Percentiles rank a stretch among this genome's conserved stretches.
These are phyloP conservation scores for Pilophorus perplexus DNA, from an alignment of 2,888 invertebrate genomes.

Conservation along the genomic window DNA sequence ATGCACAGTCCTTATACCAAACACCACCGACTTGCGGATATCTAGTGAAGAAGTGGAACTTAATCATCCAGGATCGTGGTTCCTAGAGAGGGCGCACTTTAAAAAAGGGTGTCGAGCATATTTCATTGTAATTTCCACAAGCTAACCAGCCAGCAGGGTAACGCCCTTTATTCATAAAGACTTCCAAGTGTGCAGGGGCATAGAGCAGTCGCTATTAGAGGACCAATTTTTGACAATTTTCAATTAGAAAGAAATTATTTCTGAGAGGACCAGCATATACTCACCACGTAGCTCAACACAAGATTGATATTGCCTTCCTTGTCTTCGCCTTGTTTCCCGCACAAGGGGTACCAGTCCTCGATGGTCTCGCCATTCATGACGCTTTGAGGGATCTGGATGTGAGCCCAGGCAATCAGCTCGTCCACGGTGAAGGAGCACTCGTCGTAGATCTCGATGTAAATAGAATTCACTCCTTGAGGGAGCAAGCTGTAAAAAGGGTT, in stretches of 20 bases:
- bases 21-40: no score
- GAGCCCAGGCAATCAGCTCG: constrained; percentile 91
- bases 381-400: constrained; percentile 79
- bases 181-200: no score
- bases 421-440: constrained; percentile 96
- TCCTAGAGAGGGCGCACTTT: no score
- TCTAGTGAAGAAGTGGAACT: no score
- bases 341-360: constrained; percentile 92
- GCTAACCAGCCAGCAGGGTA: no score
- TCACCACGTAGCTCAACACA: constrained; percentile 75
- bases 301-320: constrained; percentile 91
- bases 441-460: constrained; percentile 93
- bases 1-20: no score
- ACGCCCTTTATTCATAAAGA: no score
- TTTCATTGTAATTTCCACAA: no score
- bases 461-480: constrained; percentile 81
- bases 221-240: not conserved
- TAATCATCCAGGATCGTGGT: no score
- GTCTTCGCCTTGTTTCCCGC: constrained; percentile 92
- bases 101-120: no score
- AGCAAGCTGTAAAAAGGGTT: constrained; percentile 64
- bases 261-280: constrained; percentile 48
- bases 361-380: constrained; percentile 84
- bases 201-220: no score
- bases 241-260: not conserved